Evolutionary conservation across 30 jellyfish, hydroid and myxozoan species (phyloP).

Genomic region (Turritopsis dohrnii): DNA sequence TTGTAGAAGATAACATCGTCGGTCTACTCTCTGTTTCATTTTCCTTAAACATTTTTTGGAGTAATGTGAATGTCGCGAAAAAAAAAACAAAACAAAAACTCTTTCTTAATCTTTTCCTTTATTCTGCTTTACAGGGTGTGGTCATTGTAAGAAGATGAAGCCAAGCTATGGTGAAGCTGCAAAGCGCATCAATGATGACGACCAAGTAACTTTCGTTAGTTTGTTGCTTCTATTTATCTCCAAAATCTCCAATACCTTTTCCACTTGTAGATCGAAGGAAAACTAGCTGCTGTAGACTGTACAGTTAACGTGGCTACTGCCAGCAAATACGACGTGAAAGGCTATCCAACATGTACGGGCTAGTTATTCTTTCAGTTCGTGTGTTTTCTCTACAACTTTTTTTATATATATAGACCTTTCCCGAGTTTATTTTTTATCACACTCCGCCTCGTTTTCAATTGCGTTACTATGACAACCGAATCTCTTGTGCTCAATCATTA

Average conservation of each 20-base stretch:
- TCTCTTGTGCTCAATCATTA: too few species aligned
- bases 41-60: too few species aligned
- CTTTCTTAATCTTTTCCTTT: neutral
- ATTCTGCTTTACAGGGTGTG: slow-evolving; percentile 71
- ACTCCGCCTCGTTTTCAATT: too few species aligned
- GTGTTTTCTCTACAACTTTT: neutral
- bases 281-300: slow-evolving; percentile 82
- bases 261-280: slow-evolving; percentile 34
- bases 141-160: slow-evolving; percentile 88
- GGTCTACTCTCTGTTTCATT: too few species aligned
- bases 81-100: neutral
- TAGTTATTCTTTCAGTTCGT: neutral
- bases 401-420: too few species aligned
- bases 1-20: too few species aligned
- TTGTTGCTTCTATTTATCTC: neutral
- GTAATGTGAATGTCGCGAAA: neutral
- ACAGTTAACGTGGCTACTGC: slow-evolving; percentile 35
- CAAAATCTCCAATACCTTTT: neutral
- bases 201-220: neutral
- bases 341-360: slow-evolving; percentile 72
- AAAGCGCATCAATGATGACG: slow-evolving; percentile 44
- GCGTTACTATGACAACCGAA: too few species aligned
- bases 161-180: slow-evolving; percentile 86
- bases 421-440: too few species aligned
- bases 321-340: slow-evolving; percentile 38